phyloP scores from a whole-genome alignment of 1,140 invertebrate species.

The Drosophila repleta region DNA sequence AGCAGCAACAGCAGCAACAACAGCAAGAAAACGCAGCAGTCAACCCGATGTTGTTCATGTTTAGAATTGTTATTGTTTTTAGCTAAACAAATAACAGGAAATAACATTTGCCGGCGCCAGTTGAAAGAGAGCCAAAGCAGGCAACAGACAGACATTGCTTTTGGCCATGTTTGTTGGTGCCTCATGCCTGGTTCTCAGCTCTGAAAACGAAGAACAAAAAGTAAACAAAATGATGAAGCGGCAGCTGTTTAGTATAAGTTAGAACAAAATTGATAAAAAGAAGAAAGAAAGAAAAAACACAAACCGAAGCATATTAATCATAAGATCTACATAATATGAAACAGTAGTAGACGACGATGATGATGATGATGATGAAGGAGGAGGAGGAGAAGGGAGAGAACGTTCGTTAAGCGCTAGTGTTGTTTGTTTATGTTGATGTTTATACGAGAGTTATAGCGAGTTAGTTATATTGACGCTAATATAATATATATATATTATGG shows the following conservation, averaged over 20 bases:
- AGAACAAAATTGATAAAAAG: slow-evolving; percentile 71
- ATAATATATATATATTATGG: slow-evolving; percentile 73
- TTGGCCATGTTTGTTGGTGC: slow-evolving; percentile 5
- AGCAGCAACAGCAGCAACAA: slow-evolving; percentile 25
- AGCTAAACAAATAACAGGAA: slow-evolving; percentile 7
- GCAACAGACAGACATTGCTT: not conserved
- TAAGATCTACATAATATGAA: slow-evolving; percentile 49
- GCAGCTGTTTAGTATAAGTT: slow-evolving; percentile 79
- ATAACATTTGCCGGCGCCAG: not conserved
- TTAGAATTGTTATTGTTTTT: slow-evolving; percentile 21
- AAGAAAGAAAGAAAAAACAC: slow-evolving; percentile 28
- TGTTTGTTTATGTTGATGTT: slow-evolving; percentile 82
- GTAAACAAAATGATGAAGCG: slow-evolving; percentile 33
- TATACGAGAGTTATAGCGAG: slow-evolving; percentile 78
- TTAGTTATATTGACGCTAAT: slow-evolving; percentile 79
- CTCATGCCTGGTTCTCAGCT: not conserved
- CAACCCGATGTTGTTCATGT: slow-evolving; percentile 23
- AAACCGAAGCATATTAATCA: slow-evolving; percentile 51
- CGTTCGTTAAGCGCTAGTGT: slow-evolving; percentile 72
- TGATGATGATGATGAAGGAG: slow-evolving; percentile 1
- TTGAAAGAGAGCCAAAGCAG: slow-evolving; percentile 1
- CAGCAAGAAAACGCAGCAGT: slow-evolving; percentile 20
- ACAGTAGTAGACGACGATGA: not conserved
- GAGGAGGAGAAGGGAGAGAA: slow-evolving; percentile 16
- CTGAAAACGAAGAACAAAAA: not conserved